phyloP scores from a whole-genome alignment of 2,888 invertebrate genomes.

The Eumacrocentrus americanus region DNA sequence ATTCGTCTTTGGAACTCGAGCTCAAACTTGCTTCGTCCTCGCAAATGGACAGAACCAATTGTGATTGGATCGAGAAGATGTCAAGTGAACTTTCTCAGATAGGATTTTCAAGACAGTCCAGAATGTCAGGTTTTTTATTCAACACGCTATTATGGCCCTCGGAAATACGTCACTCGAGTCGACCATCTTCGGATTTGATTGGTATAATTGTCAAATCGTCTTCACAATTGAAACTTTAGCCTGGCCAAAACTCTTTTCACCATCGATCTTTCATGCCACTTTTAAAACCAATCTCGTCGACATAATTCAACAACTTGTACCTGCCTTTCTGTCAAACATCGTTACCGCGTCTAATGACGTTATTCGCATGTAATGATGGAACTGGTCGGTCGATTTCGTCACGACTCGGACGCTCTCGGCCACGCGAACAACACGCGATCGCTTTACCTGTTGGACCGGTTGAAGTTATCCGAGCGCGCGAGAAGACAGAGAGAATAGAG shows the following conservation, averaged over 20 bases:
- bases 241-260: too few relatives aligned
- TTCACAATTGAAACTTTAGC: background rate
- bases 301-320: too few relatives aligned
- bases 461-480: slow-evolving; percentile 24
- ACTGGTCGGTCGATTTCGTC: slow-evolving; percentile 49
- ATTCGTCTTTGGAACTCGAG: too few relatives aligned
- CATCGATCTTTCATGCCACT: too few relatives aligned
- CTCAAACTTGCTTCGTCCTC: too few relatives aligned
- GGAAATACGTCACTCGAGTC: slow-evolving; percentile 8
- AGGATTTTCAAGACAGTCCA: background rate
- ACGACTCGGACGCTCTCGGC: slow-evolving; percentile 51
- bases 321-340: background rate
- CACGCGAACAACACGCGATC: slow-evolving; percentile 62
- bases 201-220: background rate
- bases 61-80: background rate
- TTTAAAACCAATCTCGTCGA: too few relatives aligned
- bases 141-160: slow-evolving; percentile 14
- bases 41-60: too few relatives aligned
- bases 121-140: slow-evolving; percentile 6
- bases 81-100: background rate
- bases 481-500: slow-evolving; percentile 19
- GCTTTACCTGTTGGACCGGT: slow-evolving; percentile 43
- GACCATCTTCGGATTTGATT: background rate
- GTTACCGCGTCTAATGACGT: slow-evolving; percentile 48
- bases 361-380: slow-evolving; percentile 57